These are phyloP conservation scores for Caenorhabditis virilis DNA, from an alignment of 2,888 invertebrate genomes.

Conservation along the genomic window DNA sequence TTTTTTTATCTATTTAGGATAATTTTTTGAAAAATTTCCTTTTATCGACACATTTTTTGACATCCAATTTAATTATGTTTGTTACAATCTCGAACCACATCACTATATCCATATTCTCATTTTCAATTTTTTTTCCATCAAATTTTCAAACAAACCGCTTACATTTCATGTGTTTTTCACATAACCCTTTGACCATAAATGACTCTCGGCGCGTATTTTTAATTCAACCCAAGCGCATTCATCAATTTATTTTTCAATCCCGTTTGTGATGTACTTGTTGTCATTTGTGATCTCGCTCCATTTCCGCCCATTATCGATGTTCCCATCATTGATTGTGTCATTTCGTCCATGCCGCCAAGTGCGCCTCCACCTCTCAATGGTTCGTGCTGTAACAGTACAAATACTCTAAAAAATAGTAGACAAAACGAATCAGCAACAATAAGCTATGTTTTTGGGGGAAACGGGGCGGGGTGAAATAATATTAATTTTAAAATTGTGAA, in stretches of 20 bases:
- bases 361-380: constrained; percentile 27
- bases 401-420: no score
- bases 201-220: background rate
- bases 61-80: no score
- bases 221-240: constrained; percentile 44
- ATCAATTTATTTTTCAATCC: constrained; percentile 50
- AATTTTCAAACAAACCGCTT: background rate
- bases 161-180: background rate
- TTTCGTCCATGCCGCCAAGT: constrained; percentile 24
- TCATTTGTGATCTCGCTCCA: constrained; percentile 33
- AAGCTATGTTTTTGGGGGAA: no score
- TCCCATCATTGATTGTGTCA: constrained; percentile 43
- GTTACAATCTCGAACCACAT: no score
- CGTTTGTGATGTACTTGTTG: constrained; percentile 43
- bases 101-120: no score
- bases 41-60: no score
- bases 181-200: background rate
- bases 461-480: no score
- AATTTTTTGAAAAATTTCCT: no score
- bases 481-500: no score
- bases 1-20: no score
- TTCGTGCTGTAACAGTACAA: constrained; percentile 56
- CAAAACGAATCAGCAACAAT: no score
- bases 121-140: background rate
- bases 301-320: constrained; percentile 37